These are phyloP conservation scores for Biston betularia DNA, from an alignment of 2,888 invertebrate genomes.

Conservation along the genomic window DNA sequence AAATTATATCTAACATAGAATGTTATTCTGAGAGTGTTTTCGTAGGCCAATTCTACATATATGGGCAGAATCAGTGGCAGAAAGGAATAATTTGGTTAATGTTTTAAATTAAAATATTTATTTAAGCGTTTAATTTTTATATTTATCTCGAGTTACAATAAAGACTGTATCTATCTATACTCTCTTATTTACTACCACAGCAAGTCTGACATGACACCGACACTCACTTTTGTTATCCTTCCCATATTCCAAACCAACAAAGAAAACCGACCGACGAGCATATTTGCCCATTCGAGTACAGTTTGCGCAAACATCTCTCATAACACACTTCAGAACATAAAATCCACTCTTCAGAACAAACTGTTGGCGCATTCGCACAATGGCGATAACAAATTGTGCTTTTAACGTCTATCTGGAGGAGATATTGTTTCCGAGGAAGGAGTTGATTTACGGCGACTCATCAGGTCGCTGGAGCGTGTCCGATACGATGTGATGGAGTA, in stretches of 20 bases:
- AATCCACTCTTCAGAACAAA: conserved; percentile 40
- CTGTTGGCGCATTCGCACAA: conserved; percentile 46
- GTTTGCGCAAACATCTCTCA: conserved; percentile 31
- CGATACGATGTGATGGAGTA: conserved; percentile 37
- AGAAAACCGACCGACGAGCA: conserved; percentile 25
- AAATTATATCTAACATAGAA: background rate
- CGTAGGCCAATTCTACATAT: too few species aligned
- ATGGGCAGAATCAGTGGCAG: too few species aligned
- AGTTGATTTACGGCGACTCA: conserved; percentile 48
- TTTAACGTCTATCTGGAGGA: conserved; percentile 47
- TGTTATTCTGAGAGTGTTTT: too few species aligned
- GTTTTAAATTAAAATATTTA: too few species aligned
- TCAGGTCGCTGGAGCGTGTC: conserved; percentile 44
- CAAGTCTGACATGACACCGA: conserved; percentile 22
- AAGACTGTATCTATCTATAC: background rate
- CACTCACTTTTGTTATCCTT: conserved; percentile 33
- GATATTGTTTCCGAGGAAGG: conserved; percentile 44
- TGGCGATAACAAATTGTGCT: conserved; percentile 51
- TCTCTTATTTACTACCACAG: background rate
- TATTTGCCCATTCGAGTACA: conserved; percentile 30
- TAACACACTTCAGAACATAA: conserved; percentile 22
- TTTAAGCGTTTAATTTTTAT: too few species aligned
- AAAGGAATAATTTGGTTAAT: too few species aligned
- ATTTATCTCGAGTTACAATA: too few species aligned
- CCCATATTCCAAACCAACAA: conserved; percentile 28